Base-by-base conservation (phyloP, 1,140 invertebrate genomes). In the Hylyphantes graminicola region DNA sequence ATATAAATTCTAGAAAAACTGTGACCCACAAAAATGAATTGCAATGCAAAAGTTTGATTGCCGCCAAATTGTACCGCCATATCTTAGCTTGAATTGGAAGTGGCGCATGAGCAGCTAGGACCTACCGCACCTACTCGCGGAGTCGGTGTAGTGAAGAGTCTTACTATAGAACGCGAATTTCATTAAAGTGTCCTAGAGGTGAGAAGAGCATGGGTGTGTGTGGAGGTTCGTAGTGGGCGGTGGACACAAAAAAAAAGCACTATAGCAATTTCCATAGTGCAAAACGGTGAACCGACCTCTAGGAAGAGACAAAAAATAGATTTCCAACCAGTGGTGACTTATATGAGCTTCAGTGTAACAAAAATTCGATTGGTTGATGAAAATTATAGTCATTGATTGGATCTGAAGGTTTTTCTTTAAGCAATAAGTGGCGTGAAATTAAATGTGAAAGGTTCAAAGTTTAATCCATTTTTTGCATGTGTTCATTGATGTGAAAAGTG, bases 141-240 rank as follows among this genome's bases (percentile, higher is more conserved):
- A 11, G 48, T 64, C 15, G 57, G 51, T 54, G 76, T 78, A 78
- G 76, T 78, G 77, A 80, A 55, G 54, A 57, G n/a, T 80, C 77
- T 70, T 70, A 70, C 65, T 80, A 80, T 65, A 80, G 76, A 78
- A 35, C 70, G 68, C 77, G 64, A 70, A 80, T 70, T 80, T 80
- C 77, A 80, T 80, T 80, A 70, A 80, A 80, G 21, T 70, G 65
- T 70, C 35, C 77, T 57, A 67, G 77, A 55, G 51, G 61, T 53
- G 64, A 67, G 61, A 35, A 35, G 35, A 53, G 76, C 51, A 35
- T 67, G 48, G 77, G 77, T 57, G 67, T 80, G 77, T 68, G 77
- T 50, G 19, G 48, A 13, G 72, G 57, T 57, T 51, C 68, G 59
- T 79, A 53, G 63, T 57, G 67, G 35, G 67, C 19, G 77, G 77